phyloP scores from a whole-genome alignment of 2,113 vertebrate genomes.

The Cottus gobio region DNA sequence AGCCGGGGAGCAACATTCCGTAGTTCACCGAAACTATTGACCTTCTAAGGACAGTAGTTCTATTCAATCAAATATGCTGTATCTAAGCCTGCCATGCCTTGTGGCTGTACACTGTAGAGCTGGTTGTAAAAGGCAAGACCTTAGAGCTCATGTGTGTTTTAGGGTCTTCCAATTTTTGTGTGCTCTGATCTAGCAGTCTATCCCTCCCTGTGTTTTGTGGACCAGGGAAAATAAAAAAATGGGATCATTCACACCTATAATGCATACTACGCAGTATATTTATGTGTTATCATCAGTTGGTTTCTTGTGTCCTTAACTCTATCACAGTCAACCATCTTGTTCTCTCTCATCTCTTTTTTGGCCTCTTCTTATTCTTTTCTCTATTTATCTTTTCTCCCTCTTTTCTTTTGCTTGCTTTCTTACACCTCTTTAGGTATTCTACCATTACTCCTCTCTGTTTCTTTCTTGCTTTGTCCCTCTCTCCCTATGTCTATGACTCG shows the following conservation, averaged over 20 bases:
- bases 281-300: neutral
- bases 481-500: slow-evolving; percentile 64
- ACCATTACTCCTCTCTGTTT: slow-evolving; percentile 45
- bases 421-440: slow-evolving; percentile 35
- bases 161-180: neutral
- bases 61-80: neutral
- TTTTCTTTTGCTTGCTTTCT: slow-evolving; percentile 42
- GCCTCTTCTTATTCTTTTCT: slow-evolving; percentile 15
- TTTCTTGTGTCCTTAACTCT: neutral
- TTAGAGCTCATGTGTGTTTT: slow-evolving; percentile 11
- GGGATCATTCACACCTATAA: neutral
- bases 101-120: slow-evolving; percentile 3
- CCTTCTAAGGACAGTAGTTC: neutral
- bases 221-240: neutral
- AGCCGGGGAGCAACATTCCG: neutral
- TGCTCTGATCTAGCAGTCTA: neutral
- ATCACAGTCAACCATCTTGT: slow-evolving; percentile 10
- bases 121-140: slow-evolving; percentile 8
- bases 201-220: neutral
- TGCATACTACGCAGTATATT: neutral
- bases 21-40: slow-evolving; percentile 5
- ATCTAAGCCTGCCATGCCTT: neutral
- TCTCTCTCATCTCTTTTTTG: neutral
- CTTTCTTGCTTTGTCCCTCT: slow-evolving; percentile 47
- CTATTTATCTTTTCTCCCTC: slow-evolving; percentile 54